These are phyloP conservation scores for Mesocentrotus franciscanus DNA, from an alignment of 53 echinoderm and acorn worm genomes.

Conservation along the genomic window DNA sequence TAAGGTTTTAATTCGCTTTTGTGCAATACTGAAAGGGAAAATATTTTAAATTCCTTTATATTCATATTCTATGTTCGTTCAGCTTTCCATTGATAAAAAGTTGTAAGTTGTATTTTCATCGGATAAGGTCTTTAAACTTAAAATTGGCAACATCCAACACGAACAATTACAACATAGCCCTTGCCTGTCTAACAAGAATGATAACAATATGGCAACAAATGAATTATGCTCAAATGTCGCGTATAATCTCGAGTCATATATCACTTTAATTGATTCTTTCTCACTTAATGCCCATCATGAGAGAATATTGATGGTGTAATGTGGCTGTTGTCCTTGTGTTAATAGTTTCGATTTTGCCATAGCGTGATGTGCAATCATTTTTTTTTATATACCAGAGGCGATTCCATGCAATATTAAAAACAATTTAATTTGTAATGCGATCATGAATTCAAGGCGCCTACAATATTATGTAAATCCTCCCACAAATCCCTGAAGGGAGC, in stretches of 20 bases:
- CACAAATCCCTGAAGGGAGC: no score
- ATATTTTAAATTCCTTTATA: no score
- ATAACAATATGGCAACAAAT: background rate
- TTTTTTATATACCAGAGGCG: background rate
- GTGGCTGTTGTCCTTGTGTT: background rate
- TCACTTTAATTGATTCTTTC: background rate
- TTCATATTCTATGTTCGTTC: no score
- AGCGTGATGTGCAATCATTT: background rate
- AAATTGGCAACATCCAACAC: background rate
- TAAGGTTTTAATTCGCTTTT: no score
- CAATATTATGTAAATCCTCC: no score
- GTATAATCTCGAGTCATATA: background rate
- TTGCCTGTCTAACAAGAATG: background rate
- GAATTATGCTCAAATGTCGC: background rate
- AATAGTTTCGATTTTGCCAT: background rate
- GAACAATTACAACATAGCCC: background rate
- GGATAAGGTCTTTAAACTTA: no score
- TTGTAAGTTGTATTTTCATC: no score
- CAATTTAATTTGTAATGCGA: background rate
- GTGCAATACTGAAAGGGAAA: no score
- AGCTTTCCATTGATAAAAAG: no score
- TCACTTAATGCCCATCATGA: background rate
- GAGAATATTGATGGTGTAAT: background rate
- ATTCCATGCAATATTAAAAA: background rate
- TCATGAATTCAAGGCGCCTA: background rate